Conservation (phyloP, 2,888 invertebrate genomes). For the Xylocampa areola region DNA sequence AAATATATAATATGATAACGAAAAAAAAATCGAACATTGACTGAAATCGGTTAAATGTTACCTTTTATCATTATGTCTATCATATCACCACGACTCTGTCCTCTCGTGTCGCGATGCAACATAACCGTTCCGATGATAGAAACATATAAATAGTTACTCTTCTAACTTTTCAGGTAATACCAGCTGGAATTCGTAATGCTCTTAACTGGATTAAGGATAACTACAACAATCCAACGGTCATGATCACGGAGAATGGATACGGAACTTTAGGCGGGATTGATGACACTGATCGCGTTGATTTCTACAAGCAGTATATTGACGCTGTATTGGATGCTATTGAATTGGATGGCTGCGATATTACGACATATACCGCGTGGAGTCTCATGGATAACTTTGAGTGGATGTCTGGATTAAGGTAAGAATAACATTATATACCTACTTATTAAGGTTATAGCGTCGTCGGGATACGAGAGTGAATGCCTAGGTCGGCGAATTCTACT, state of each 20-base stretch:
- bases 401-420: conserved; percentile 85
- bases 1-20: no score
- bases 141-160: no score
- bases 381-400: conserved; percentile 91
- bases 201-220: conserved; percentile 82
- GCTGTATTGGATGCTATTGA: conserved; percentile 78
- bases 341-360: conserved; percentile 77
- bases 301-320: conserved; percentile 74
- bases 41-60: no score
- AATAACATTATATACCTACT: no score
- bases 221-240: conserved; percentile 87
- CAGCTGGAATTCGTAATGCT: conserved; percentile 89
- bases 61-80: no score
- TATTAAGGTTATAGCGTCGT: no score
- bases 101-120: neutral
- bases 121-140: neutral
- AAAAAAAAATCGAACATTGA: no score
- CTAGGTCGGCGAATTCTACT: no score
- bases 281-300: conserved; percentile 79
- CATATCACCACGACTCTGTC: no score
- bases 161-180: conserved; percentile 79
- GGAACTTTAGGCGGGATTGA: conserved; percentile 65
- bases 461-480: no score
- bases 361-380: conserved; percentile 89
- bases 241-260: conserved; percentile 90